Evolutionary conservation across 2,113 vertebrate species (phyloP).

Genomic region (Ellobius talpinus): DNA sequence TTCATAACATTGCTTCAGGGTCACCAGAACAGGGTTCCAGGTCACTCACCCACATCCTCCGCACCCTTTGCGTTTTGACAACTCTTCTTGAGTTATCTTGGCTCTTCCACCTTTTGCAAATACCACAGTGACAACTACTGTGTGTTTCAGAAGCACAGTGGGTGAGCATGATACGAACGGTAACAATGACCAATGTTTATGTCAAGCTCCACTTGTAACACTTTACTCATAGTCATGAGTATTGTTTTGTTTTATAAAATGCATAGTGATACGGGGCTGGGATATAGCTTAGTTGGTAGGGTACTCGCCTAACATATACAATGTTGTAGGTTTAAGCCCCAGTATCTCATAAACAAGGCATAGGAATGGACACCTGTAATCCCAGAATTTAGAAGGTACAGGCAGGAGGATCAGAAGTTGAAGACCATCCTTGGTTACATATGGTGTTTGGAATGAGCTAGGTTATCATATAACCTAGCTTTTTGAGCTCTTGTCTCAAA

Average conservation of each 20-base stretch:
- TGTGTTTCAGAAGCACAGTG: neutral
- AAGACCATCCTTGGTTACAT: neutral
- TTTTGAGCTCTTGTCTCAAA: neutral
- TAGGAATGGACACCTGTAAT: too few relatives aligned
- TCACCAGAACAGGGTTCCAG: rapidly evolving
- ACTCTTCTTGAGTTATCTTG: neutral
- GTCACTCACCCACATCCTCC: neutral
- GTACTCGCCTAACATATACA: neutral
- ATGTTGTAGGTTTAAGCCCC: neutral
- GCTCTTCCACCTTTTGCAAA: neutral
- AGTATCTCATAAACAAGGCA: neutral
- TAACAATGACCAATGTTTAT: neutral
- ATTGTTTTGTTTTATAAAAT: neutral
- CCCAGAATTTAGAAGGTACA: neutral
- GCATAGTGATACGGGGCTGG: neutral
- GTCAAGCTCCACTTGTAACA: neutral
- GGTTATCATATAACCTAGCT: too few relatives aligned
- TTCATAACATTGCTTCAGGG: neutral
- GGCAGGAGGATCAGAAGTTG: neutral
- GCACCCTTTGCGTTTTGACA: neutral
- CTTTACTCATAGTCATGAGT: neutral
- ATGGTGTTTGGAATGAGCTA: neutral
- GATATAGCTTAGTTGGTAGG: neutral
- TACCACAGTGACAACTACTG: neutral
- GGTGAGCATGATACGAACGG: neutral